Percentiles rank a stretch among this genome's conserved stretches.
These are phyloP conservation scores for Okapia johnstoni DNA, from an alignment of 2,113 vertebrate species.

Conservation along the genomic window DNA sequence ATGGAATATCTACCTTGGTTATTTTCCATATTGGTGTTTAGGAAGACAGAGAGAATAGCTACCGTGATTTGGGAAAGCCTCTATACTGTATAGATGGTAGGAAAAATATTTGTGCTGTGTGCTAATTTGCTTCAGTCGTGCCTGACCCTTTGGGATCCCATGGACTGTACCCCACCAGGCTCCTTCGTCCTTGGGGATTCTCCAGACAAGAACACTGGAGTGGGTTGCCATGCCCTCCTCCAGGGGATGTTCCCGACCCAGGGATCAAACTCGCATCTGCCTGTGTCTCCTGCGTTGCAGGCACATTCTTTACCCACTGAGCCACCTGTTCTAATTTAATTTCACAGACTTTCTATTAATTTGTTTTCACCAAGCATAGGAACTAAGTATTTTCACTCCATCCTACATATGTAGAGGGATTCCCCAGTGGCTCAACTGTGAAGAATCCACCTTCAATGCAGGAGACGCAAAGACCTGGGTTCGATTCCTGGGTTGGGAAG, in stretches of 20 bases:
- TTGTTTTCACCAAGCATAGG: not conserved
- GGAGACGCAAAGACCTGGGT: not conserved
- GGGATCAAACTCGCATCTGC: not conserved
- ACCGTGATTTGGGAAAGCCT: not conserved
- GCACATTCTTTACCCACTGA: not conserved
- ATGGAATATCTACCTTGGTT: not conserved
- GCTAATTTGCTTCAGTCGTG: not conserved
- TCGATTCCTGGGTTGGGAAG: accelerated
- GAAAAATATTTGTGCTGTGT: not conserved
- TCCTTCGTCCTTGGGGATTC: not conserved
- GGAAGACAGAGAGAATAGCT: not conserved
- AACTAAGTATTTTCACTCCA: not conserved
- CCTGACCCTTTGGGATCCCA: accelerated
- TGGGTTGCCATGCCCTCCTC: not conserved
- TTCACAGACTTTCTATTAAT: not conserved
- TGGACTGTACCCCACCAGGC: not conserved
- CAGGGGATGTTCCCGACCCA: accelerated
- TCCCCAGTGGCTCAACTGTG: not conserved
- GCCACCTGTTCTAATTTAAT: not conserved
- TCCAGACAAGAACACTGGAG: not conserved
- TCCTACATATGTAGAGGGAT: not conserved
- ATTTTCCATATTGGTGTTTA: not conserved
- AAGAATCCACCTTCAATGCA: not conserved
- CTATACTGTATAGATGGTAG: not conserved
- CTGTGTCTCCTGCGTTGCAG: accelerated